Conservation (phyloP, 2,888 invertebrate genomes). For the Ornithoptera priamus region DNA sequence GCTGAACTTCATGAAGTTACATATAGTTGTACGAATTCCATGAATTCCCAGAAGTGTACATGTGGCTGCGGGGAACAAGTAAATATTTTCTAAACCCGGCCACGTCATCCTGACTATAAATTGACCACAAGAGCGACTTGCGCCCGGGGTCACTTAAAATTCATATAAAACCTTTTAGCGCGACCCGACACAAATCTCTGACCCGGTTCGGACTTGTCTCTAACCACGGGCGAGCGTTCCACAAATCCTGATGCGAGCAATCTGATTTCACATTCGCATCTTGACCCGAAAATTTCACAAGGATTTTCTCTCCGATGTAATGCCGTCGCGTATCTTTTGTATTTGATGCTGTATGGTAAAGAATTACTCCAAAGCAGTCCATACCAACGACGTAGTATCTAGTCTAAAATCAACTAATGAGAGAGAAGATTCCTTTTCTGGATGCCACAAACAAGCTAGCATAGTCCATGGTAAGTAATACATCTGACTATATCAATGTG, state of each 20-base stretch:
- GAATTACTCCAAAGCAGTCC: no score
- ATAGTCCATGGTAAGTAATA: no score
- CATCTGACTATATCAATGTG: no score
- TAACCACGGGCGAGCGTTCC: slow-evolving; percentile 15
- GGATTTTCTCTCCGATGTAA: background rate
- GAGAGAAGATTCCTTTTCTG: no score
- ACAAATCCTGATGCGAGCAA: slow-evolving; percentile 20
- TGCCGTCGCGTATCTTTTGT: no score
- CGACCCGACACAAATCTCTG: slow-evolving; percentile 28
- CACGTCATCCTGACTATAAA: slow-evolving; percentile 22
- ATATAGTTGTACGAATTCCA: no score
- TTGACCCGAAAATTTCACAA: slow-evolving; percentile 16
- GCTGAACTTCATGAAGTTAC: no score
- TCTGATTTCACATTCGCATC: slow-evolving; percentile 19
- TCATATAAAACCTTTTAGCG: slow-evolving; percentile 31
- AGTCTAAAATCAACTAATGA: no score
- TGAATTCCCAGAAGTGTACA: no score
- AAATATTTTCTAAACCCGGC: slow-evolving; percentile 23
- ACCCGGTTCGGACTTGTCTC: slow-evolving; percentile 27
- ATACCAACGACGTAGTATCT: no score
- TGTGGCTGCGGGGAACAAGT: slow-evolving; percentile 10
- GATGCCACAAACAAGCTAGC: no score
- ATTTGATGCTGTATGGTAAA: no score
- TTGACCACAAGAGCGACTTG: slow-evolving; percentile 27
- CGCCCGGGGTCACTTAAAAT: slow-evolving; percentile 26